A percentile compares a stretch with the other conserved stretches of the same genome.
These are phyloP conservation scores for Xestia xanthographa DNA, from an alignment of 2,888 invertebrate genomes.

Conservation along the genomic window DNA sequence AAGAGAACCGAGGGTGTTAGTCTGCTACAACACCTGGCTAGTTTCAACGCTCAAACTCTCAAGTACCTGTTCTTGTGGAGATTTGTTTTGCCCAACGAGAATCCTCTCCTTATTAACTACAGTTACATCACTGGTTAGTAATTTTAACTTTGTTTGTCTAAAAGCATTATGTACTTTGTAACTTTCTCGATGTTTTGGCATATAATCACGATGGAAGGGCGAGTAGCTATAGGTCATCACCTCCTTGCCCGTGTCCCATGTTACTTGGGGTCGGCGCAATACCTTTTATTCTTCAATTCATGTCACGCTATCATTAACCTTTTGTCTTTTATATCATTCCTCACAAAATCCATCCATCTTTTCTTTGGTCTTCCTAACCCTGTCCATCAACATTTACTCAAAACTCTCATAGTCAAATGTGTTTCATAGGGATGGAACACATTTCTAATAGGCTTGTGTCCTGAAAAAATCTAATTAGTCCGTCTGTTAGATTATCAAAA, in stretches of 20 bases:
- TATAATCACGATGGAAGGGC: neutral
- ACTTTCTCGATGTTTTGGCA: neutral
- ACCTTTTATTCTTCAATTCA: neutral
- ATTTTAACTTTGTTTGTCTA: neutral
- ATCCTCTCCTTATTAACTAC: conserved; percentile 84
- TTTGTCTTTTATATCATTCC: neutral
- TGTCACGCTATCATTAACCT: neutral
- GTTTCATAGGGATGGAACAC: too few species aligned
- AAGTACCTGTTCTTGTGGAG: conserved; percentile 87
- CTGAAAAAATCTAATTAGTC: too few species aligned
- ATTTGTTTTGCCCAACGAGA: conserved; percentile 84
- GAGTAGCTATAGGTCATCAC: neutral
- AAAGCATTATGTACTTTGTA: neutral
- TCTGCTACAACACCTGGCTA: conserved; percentile 82
- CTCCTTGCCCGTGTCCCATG: neutral
- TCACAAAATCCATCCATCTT: neutral
- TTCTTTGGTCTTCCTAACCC: neutral
- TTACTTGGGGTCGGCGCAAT: neutral
- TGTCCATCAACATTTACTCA: neutral
- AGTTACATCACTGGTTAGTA: conserved; percentile 82
- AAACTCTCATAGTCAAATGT: neutral
- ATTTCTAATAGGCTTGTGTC: too few species aligned
- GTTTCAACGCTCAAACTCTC: conserved; percentile 80
- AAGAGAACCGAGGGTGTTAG: conserved; percentile 82
- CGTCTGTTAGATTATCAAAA: too few species aligned